phyloP scores from a whole-genome alignment of 2,797 vertebrate species.

The Centroberyx gerrardi region DNA sequence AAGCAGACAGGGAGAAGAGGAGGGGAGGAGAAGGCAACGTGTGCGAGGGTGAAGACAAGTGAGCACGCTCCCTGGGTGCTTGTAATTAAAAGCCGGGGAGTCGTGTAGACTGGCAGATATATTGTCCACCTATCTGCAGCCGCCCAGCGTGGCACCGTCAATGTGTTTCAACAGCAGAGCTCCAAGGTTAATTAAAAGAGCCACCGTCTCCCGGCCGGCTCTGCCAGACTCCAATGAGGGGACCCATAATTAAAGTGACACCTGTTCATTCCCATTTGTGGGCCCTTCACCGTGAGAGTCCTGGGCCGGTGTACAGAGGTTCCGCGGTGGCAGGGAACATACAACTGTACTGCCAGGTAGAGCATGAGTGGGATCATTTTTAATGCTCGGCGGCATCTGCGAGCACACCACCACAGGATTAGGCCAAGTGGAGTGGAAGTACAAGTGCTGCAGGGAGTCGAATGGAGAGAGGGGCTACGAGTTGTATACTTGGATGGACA shows the following conservation, averaged over 20 bases:
- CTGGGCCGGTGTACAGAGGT: slow-evolving; percentile 46
- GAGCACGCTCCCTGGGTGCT: slow-evolving; percentile 42
- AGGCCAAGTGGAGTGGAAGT: slow-evolving; percentile 49
- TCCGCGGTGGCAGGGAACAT: slow-evolving; percentile 51
- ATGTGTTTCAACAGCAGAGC: slow-evolving; percentile 64
- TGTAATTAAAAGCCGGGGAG: slow-evolving; percentile 78
- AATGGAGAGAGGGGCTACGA: slow-evolving; percentile 8
- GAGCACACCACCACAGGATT: slow-evolving; percentile 20
- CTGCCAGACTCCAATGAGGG: slow-evolving; percentile 52
- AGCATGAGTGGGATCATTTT: slow-evolving; percentile 56
- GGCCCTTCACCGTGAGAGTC: slow-evolving; percentile 27
- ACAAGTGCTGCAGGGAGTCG: slow-evolving; percentile 28
- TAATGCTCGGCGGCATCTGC: slow-evolving; percentile 64
- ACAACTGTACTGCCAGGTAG: slow-evolving; percentile 36
- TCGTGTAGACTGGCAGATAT: slow-evolving; percentile 57
- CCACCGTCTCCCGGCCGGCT: slow-evolving; percentile 44
- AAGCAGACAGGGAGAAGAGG: slow-evolving; percentile 13
- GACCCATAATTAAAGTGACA: slow-evolving; percentile 83
- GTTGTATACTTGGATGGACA: slow-evolving; percentile 17
- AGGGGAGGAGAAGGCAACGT: slow-evolving; percentile 14
- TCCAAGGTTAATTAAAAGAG: slow-evolving; percentile 82
- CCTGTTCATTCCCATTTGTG: slow-evolving; percentile 77
- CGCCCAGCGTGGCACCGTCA: slow-evolving; percentile 51
- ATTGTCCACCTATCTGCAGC: slow-evolving; percentile 65
- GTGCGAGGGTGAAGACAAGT: slow-evolving; percentile 40